Percentiles rank a stretch among this genome's conserved stretches.
Evolutionary conservation across 2,113 vertebrate genomes (phyloP).

Genomic region (Onychostruthus taczanowskii): DNA sequence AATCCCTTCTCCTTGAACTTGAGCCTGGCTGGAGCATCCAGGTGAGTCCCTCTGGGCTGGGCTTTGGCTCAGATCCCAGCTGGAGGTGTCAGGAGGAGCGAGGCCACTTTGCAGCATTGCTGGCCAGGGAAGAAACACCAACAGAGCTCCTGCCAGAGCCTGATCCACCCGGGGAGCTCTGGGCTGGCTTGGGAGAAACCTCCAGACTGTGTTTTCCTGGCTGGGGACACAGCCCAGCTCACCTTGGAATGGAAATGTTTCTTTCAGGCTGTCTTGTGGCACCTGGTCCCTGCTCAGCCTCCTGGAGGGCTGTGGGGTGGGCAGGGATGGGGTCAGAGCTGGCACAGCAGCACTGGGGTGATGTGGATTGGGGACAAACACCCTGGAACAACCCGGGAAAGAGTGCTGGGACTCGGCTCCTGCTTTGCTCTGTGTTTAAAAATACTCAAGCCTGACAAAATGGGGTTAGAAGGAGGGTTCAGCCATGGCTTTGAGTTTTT

Average conservation of each 20-base stretch:
- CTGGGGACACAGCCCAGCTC: background rate
- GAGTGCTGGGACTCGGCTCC: background rate
- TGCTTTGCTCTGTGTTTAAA: conserved; percentile 7
- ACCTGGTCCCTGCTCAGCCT: background rate
- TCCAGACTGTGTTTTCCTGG: fast-evolving
- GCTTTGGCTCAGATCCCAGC: background rate
- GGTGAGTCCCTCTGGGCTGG: background rate
- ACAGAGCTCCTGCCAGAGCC: background rate
- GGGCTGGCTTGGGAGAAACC: background rate
- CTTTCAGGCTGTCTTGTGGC: background rate
- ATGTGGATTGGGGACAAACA: background rate
- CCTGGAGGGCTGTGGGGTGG: background rate
- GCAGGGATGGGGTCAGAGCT: background rate
- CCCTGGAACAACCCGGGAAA: background rate
- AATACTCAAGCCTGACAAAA: conserved; percentile 47
- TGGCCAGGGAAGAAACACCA: background rate
- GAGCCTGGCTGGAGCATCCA: background rate
- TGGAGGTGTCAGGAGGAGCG: background rate
- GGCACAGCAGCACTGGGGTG: background rate
- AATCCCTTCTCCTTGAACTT: background rate
- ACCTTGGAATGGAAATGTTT: background rate
- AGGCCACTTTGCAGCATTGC: background rate
- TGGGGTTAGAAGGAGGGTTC: conserved; percentile 34
- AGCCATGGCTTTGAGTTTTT: background rate
- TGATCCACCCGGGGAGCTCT: background rate